These are phyloP conservation scores for Phalloptychus januarius DNA, from an alignment of 2,797 vertebrate genomes.

Conservation along the genomic window DNA sequence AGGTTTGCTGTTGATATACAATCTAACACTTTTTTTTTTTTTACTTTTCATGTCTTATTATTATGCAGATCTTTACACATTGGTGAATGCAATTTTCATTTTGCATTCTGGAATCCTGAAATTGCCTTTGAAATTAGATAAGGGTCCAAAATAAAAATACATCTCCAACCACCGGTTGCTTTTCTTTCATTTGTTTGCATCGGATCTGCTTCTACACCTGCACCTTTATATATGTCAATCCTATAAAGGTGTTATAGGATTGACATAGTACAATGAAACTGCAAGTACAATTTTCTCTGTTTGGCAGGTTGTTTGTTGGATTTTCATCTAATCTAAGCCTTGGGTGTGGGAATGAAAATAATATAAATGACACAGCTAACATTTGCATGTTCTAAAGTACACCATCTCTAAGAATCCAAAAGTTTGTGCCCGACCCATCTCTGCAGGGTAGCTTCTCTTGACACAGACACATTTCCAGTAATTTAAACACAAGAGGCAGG, in stretches of 20 bases:
- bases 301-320: neutral
- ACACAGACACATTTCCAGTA: no score
- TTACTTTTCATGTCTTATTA: conserved; percentile 35
- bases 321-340: neutral
- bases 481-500: no score
- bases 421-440: no score
- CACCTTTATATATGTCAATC: no score
- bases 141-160: conserved; percentile 9
- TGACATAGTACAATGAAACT: neutral
- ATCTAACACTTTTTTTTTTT: conserved; percentile 8
- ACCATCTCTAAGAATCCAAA: no score
- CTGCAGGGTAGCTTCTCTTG: no score
- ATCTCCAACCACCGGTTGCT: neutral
- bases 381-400: neutral
- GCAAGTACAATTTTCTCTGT: neutral
- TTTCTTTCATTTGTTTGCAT: no score
- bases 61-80: conserved; percentile 31
- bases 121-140: conserved; percentile 30
- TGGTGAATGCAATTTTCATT: conserved; percentile 48
- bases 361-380: neutral
- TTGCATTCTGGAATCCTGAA: conserved; percentile 18
- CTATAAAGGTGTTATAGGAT: neutral
- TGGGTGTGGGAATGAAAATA: neutral
- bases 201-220: no score
- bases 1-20: conserved; percentile 25